A percentile compares a stretch with the other conserved stretches of the same genome.
Conservation (phyloP, 2,797 vertebrate species). For the Macropus fuliginosus region DNA sequence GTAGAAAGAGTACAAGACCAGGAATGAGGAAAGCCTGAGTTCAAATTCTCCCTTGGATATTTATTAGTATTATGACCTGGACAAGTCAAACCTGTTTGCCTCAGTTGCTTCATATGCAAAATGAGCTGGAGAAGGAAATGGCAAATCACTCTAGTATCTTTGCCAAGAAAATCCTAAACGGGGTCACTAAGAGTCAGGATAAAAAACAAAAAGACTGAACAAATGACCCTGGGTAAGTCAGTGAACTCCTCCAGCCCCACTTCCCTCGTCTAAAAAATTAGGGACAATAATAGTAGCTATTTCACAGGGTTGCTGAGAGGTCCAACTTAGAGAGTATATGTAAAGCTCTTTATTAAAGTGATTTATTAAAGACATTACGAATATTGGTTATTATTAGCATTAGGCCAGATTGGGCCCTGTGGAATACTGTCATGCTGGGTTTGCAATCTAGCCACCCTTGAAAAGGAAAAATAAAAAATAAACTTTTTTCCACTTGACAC, state of each 20-base stretch:
- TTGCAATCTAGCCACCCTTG: constrained; percentile 27
- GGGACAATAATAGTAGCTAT: neutral
- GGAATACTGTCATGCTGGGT: neutral
- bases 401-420: neutral
- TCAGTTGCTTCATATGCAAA: neutral
- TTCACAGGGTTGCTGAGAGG: neutral
- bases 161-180: neutral
- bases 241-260: neutral
- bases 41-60: neutral
- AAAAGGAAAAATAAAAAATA: constrained; percentile 48
- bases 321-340: neutral
- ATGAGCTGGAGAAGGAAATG: neutral
- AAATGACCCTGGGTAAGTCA: neutral
- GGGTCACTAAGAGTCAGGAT: neutral
- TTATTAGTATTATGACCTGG: neutral
- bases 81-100: neutral
- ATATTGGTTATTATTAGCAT: neutral
- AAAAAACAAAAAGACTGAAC: neutral
- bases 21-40: neutral
- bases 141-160: neutral
- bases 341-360: neutral
- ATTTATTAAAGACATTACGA: neutral
- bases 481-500: constrained; percentile 14
- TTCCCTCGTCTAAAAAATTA: neutral
- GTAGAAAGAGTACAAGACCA: neutral